Evolutionary conservation across 1,140 invertebrate genomes (phyloP).

Genomic region (Idris sp.): DNA sequence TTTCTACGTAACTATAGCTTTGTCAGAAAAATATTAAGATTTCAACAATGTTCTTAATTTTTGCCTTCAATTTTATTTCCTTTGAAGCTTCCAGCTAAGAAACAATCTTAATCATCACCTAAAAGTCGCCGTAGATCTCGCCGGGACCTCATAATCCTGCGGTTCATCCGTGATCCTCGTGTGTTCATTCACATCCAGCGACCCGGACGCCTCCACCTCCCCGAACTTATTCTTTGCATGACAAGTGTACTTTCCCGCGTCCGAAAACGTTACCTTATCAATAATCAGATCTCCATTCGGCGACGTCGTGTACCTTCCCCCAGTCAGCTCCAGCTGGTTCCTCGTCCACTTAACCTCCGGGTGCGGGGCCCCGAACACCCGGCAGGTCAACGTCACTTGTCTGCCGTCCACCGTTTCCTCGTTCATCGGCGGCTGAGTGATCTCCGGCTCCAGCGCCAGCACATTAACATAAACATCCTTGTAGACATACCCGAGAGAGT

Average conservation of each 20-base stretch:
- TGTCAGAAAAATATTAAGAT: too few relatives aligned
- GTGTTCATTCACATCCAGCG: constrained; percentile 89
- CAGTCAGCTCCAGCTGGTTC: constrained; percentile 89
- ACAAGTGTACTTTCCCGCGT: constrained; percentile 94
- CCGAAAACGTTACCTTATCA: constrained; percentile 87
- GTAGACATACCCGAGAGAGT: constrained; percentile 98
- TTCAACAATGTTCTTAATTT: too few relatives aligned
- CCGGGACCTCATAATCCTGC: constrained; percentile 93
- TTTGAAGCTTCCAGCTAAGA: too few relatives aligned
- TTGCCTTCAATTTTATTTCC: too few relatives aligned
- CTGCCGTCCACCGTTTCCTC: constrained; percentile 90
- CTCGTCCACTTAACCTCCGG: constrained; percentile 96
- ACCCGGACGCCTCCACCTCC: constrained; percentile 85
- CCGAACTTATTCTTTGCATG: constrained; percentile 96
- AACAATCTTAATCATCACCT: too few relatives aligned
- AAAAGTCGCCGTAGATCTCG: constrained; percentile 93
- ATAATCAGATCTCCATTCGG: constrained; percentile 92
- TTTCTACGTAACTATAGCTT: too few relatives aligned
- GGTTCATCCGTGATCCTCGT: constrained; percentile 92
- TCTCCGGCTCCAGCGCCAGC: constrained; percentile 93
- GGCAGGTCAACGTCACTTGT: constrained; percentile 90
- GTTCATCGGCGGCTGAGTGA: constrained; percentile 88
- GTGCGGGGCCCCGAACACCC: constrained; percentile 96
- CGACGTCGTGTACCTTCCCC: constrained; percentile 86
- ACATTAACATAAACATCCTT: constrained; percentile 99